Conservation (phyloP, 2,888 invertebrate genomes). For the Euplexia lucipara region DNA sequence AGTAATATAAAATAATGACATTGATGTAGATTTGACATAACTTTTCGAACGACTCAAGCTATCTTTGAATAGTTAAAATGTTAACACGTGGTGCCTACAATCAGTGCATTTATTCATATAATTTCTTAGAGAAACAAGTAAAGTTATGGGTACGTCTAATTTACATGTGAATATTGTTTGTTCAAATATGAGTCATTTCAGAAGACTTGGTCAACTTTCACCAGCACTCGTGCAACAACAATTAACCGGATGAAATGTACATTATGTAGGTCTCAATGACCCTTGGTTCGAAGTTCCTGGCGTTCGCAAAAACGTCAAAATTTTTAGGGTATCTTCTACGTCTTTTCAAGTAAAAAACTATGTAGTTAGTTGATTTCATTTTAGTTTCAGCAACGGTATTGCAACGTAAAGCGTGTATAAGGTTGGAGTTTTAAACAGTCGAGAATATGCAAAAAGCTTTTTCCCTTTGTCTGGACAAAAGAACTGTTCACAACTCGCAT, state of each 20-base stretch:
- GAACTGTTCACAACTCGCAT: constrained; percentile 79
- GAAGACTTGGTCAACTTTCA: constrained; percentile 86
- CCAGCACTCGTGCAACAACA: constrained; percentile 80
- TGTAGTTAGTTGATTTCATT: constrained; percentile 25
- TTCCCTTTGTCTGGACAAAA: constrained; percentile 75
- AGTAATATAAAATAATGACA: neutral
- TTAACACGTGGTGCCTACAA: constrained; percentile 24
- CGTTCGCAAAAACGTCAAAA: constrained; percentile 16
- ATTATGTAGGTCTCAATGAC: constrained; percentile 65
- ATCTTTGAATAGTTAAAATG: constrained; percentile 7
- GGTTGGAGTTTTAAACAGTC: constrained; percentile 68
- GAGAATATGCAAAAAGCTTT: constrained; percentile 78
- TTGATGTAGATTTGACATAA: neutral
- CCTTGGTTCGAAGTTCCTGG: constrained; percentile 60
- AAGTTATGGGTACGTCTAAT: constrained; percentile 79
- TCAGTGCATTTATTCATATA: constrained; percentile 27
- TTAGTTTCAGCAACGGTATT: constrained; percentile 59
- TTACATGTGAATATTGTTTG: constrained; percentile 86
- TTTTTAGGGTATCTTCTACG: constrained; percentile 1
- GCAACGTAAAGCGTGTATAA: constrained; percentile 66
- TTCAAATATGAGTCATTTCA: constrained; percentile 85
- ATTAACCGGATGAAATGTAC: constrained; percentile 74
- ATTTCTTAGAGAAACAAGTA: constrained; percentile 69
- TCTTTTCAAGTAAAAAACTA: constrained; percentile 6
- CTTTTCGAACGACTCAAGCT: neutral